phyloP scores from a whole-genome alignment of 2,113 vertebrate species.

The Sebastes fasciatus region DNA sequence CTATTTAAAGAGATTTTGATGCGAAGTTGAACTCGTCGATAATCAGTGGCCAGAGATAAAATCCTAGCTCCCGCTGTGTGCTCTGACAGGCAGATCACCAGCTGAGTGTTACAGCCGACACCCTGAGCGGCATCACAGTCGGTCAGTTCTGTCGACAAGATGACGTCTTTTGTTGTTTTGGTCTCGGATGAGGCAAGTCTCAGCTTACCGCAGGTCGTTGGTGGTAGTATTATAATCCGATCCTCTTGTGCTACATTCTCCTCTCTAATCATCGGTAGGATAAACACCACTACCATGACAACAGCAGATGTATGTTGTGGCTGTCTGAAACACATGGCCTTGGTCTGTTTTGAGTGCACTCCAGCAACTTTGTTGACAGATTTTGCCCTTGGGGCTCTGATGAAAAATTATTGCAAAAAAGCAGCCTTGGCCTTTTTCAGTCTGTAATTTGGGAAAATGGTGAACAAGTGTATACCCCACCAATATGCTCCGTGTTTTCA shows the following conservation, averaged over 20 bases:
- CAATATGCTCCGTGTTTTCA: not conserved
- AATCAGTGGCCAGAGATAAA: slow-evolving; percentile 22
- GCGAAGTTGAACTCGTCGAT: slow-evolving; percentile 1
- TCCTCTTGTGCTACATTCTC: not conserved
- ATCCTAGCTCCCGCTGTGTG: slow-evolving; percentile 12
- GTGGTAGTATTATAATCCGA: not conserved
- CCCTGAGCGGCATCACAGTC: not conserved
- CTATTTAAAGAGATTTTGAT: slow-evolving; percentile 41
- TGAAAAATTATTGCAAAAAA: not conserved
- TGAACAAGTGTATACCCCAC: not conserved
- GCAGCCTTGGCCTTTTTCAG: slow-evolving; percentile 7
- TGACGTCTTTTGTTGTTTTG: not conserved
- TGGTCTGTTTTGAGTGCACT: slow-evolving; percentile 30
- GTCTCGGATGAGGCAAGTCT: not conserved
- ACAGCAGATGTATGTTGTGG: slow-evolving; percentile 35
- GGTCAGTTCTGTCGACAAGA: not conserved
- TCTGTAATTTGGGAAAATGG: not conserved
- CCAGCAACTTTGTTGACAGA: not conserved
- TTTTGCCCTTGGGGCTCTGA: not conserved
- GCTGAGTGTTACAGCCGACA: not conserved
- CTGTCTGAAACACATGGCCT: slow-evolving; percentile 35
- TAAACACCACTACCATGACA: slow-evolving; percentile 41
- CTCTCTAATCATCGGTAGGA: not conserved
- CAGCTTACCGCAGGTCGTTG: slow-evolving; percentile 5
- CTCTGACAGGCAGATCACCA: slow-evolving; percentile 11